A percentile compares a stretch with the other conserved stretches of the same genome.
These are phyloP conservation scores for Aphis craccivora DNA, from an alignment of 1,140 invertebrate genomes.

Conservation along the genomic window DNA sequence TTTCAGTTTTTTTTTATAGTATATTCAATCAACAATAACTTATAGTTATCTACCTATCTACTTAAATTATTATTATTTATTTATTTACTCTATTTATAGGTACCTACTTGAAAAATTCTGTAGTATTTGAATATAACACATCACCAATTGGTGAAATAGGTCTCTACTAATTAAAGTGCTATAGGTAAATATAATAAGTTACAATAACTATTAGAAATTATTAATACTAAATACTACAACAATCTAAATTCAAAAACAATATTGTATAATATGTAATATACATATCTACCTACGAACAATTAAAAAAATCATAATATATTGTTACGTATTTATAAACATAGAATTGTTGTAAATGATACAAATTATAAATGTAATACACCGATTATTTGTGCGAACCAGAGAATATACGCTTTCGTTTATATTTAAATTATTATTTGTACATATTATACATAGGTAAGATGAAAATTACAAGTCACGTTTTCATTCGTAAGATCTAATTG, in stretches of 20 bases:
- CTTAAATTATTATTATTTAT: background rate
- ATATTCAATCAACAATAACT: background rate
- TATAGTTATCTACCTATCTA: background rate
- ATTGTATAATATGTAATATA: background rate
- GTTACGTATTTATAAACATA: background rate
- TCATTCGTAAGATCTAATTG: conserved; percentile 1
- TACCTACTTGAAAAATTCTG: too few species aligned
- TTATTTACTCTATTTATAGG: too few species aligned
- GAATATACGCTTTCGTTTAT: conserved; percentile 8
- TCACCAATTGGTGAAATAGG: too few species aligned
- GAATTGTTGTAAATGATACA: background rate
- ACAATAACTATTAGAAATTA: background rate
- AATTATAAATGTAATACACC: background rate
- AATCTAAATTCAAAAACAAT: background rate
- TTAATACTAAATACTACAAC: background rate
- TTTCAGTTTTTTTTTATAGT: background rate
- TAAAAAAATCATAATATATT: background rate
- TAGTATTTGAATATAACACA: too few species aligned
- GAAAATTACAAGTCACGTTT: conserved; percentile 7
- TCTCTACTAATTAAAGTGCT: too few species aligned
- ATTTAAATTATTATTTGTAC: background rate
- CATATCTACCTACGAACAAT: background rate
- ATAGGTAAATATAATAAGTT: too few species aligned
- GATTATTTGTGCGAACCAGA: background rate
- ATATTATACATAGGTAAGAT: background rate